These are phyloP conservation scores for Hystrix brachyura DNA, from an alignment of 2,113 vertebrate species.

Conservation along the genomic window DNA sequence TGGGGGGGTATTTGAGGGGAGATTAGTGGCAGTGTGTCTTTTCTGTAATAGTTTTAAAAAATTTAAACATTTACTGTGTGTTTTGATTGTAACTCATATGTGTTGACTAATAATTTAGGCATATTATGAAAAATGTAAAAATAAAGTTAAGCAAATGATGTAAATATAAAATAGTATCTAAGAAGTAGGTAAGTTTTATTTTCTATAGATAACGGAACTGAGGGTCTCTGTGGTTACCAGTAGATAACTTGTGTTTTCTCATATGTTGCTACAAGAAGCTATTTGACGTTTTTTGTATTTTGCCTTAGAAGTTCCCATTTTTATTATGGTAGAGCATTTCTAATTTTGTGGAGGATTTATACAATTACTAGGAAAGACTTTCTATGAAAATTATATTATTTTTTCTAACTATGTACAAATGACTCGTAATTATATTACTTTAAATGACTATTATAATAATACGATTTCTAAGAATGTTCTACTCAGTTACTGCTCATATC, in stretches of 20 bases:
- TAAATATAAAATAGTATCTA: neutral
- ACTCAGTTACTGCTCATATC: neutral
- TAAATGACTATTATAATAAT: slow-evolving; percentile 23
- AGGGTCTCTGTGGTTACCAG: neutral
- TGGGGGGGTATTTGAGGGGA: neutral
- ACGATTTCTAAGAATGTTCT: neutral
- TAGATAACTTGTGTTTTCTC: neutral
- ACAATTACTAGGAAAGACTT: neutral
- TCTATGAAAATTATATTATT: neutral
- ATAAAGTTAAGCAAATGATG: neutral
- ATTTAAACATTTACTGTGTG: neutral
- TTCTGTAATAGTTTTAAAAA: neutral
- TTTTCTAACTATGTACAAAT: neutral
- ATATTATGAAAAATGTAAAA: neutral
- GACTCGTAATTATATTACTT: neutral
- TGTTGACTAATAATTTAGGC: neutral
- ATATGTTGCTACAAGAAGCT: neutral
- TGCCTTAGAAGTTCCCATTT: neutral
- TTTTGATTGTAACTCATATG: neutral
- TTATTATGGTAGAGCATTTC: neutral
- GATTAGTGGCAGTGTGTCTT: neutral
- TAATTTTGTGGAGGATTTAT: neutral
- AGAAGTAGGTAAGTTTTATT: neutral
- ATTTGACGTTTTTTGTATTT: neutral
- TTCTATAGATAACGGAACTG: neutral